Conservation (phyloP, 2,888 invertebrate species). For the Pollenia amentaria region DNA sequence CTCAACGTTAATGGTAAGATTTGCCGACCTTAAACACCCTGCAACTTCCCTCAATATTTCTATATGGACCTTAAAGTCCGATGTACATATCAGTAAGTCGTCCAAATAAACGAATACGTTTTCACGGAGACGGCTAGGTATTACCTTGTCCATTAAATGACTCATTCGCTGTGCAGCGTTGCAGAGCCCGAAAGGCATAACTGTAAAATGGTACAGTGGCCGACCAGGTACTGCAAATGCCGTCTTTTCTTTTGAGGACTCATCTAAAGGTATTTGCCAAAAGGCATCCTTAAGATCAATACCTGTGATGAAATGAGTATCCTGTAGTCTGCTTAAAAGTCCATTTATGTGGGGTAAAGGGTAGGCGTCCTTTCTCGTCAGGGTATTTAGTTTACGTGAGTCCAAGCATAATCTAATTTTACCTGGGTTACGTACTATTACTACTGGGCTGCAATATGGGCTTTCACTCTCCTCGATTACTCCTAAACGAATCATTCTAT, state of each 20-base stretch:
- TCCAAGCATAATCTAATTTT: constrained; percentile 18
- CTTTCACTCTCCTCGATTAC: too few relatives aligned
- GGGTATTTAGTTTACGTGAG: constrained; percentile 20
- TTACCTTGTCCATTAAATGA: constrained; percentile 47
- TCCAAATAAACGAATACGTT: constrained; percentile 15
- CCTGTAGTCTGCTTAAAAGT: constrained; percentile 31
- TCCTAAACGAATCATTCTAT: too few relatives aligned
- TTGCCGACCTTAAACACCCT: background rate
- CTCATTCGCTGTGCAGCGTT: constrained; percentile 58
- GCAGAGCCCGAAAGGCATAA: too few relatives aligned
- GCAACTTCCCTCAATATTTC: constrained; percentile 16
- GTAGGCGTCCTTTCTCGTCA: constrained; percentile 1
- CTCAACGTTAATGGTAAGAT: constrained; percentile 19
- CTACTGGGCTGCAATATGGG: too few relatives aligned
- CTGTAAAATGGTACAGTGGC: constrained; percentile 41
- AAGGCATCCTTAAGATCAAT: constrained; percentile 40
- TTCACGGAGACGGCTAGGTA: constrained; percentile 9
- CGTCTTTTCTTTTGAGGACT: constrained; percentile 25
- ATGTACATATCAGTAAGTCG: background rate
- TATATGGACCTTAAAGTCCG: constrained; percentile 1
- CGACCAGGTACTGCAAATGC: constrained; percentile 18
- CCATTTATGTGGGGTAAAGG: constrained; percentile 41
- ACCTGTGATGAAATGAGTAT: constrained; percentile 32
- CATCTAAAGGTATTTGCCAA: constrained; percentile 21
- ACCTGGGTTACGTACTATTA: constrained; percentile 1